phyloP scores from a whole-genome alignment of 2,797 vertebrate species.

The Toxotes lorentzi region DNA sequence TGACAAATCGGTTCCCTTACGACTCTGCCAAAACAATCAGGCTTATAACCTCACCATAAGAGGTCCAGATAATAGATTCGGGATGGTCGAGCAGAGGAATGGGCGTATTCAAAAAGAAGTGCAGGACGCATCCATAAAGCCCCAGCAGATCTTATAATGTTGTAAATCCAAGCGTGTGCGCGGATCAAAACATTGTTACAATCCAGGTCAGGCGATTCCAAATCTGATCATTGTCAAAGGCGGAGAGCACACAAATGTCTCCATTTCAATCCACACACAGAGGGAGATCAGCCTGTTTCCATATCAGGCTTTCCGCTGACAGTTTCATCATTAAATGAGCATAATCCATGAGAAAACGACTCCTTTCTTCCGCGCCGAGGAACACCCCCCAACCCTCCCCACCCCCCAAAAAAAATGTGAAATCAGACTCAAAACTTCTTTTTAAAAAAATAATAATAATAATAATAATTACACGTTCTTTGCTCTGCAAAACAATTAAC shows the following conservation, averaged over 20 bases:
- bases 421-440: constrained; percentile 69
- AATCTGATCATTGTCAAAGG: constrained; percentile 76
- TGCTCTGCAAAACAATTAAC: constrained; percentile 45
- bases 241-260: constrained; percentile 61
- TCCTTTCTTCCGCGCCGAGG: constrained; percentile 37
- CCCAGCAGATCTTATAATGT: constrained; percentile 52
- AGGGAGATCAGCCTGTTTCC: constrained; percentile 74
- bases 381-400: background rate
- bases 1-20: constrained; percentile 68
- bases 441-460: no score
- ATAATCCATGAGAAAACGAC: constrained; percentile 75
- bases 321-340: constrained; percentile 75
- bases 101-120: constrained; percentile 80
- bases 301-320: constrained; percentile 65
- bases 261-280: constrained; percentile 77
- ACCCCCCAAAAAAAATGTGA: constrained; percentile 31
- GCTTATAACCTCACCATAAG: constrained; percentile 59
- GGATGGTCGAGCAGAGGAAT: constrained; percentile 62
- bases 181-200: constrained; percentile 79
- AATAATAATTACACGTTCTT: constrained; percentile 18
- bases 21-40: constrained; percentile 57
- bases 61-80: constrained; percentile 70
- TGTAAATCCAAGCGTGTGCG: constrained; percentile 79
- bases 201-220: constrained; percentile 83
- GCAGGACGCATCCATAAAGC: constrained; percentile 70